Conservation (phyloP, 2,797 vertebrate genomes). For the Halcyon badia region DNA sequence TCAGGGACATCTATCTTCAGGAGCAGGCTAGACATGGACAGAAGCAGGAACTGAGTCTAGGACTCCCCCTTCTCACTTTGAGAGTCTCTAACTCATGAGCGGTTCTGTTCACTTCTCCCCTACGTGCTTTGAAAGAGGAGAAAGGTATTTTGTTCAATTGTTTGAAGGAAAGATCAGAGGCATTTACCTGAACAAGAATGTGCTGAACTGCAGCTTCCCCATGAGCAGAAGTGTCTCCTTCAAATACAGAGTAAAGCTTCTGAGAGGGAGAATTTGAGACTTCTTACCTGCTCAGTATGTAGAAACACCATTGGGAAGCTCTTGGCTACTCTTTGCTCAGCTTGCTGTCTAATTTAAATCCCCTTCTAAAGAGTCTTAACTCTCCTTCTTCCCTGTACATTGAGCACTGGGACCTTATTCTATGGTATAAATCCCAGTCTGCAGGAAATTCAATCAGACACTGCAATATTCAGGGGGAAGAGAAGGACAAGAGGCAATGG, state of each 20-base stretch:
- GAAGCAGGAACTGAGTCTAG: background rate
- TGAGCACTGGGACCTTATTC: background rate
- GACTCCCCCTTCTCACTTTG: background rate
- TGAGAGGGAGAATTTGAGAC: background rate
- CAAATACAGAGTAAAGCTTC: background rate
- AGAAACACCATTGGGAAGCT: background rate
- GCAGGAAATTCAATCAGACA: background rate
- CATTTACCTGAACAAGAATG: background rate
- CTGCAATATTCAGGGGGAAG: background rate
- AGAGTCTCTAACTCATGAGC: background rate
- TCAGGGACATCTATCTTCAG: background rate
- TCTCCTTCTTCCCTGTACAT: background rate
- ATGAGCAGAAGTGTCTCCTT: background rate
- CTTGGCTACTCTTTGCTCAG: background rate
- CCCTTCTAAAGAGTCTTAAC: background rate
- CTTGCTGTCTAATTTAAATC: background rate
- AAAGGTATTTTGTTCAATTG: background rate
- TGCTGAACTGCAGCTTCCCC: background rate
- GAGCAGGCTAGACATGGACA: background rate
- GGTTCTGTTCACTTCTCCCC: background rate
- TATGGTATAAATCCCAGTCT: background rate
- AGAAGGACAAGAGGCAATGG: background rate
- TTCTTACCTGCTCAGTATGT: background rate
- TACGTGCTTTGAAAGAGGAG: background rate
- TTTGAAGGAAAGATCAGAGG: constrained; percentile 25